Evolutionary conservation across 64 coral and sea anemone genomes (phyloP).

Genomic region (Pachyseris speciosa): DNA sequence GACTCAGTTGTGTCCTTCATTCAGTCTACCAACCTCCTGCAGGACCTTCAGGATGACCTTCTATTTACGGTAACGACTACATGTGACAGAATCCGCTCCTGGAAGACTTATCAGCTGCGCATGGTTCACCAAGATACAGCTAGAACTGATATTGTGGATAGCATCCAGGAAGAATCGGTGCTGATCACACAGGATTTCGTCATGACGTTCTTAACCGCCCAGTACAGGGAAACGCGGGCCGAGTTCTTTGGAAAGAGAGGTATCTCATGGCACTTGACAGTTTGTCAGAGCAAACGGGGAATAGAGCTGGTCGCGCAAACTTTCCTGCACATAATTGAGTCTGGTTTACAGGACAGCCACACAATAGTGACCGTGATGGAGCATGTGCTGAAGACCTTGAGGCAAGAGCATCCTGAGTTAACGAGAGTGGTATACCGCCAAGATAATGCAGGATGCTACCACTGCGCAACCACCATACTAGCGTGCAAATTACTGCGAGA

Average conservation of each 20-base stretch:
- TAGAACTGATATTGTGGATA: conserved; percentile 29
- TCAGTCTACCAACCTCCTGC: neutral
- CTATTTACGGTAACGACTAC: conserved; percentile 1
- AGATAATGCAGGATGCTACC: conserved; percentile 11
- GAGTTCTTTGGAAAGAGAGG: conserved; percentile 57
- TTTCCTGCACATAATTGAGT: conserved; percentile 43
- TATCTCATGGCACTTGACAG: conserved; percentile 44
- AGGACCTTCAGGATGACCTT: conserved; percentile 16
- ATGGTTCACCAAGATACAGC: conserved; percentile 52
- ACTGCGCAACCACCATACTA: neutral
- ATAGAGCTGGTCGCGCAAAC: conserved; percentile 33
- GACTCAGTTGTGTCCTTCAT: no score
- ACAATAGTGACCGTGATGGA: conserved; percentile 12
- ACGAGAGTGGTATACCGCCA: neutral
- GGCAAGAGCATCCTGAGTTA: neutral
- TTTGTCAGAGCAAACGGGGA: conserved; percentile 5
- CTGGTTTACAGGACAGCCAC: conserved; percentile 14
- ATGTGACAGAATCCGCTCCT: conserved; percentile 20
- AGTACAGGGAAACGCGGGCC: conserved; percentile 14
- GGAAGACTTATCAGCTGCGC: conserved; percentile 51
- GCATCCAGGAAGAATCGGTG: neutral
- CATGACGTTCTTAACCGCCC: conserved; percentile 20
- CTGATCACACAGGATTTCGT: conserved; percentile 33
- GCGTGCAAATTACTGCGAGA: conserved; percentile 7
- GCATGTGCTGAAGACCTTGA: neutral